Conservation (phyloP, 1,140 invertebrate species). For the Pseudachorutes palmiensis region DNA sequence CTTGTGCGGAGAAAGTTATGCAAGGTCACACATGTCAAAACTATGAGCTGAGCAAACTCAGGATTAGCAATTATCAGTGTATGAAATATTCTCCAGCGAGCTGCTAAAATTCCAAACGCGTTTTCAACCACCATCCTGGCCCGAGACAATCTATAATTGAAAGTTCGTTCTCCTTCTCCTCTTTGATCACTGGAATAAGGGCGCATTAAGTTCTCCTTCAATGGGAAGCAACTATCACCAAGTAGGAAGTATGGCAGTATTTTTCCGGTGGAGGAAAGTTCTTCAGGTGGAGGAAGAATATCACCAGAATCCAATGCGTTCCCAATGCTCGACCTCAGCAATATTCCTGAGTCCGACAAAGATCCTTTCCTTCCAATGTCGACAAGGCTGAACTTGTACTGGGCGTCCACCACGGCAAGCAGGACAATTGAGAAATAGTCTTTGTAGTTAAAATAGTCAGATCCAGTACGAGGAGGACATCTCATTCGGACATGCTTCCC, state of each 20-base stretch:
- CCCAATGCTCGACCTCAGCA: constrained; percentile 5
- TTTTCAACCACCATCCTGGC: constrained; percentile 47
- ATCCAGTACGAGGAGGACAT: constrained; percentile 39
- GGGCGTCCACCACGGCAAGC: constrained; percentile 38
- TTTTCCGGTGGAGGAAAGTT: constrained; percentile 17
- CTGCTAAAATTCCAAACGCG: constrained; percentile 48
- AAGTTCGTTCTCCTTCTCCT: neutral
- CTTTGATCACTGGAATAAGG: constrained; percentile 41
- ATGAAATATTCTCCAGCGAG: constrained; percentile 40
- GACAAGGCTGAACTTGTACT: constrained; percentile 38
- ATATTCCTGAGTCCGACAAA: constrained; percentile 25
- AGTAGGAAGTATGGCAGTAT: constrained; percentile 35
- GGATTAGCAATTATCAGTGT: constrained; percentile 17
- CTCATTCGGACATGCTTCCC: constrained; percentile 41
- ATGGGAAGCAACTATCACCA: constrained; percentile 38
- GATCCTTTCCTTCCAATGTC: constrained; percentile 40
- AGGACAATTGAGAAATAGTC: constrained; percentile 39
- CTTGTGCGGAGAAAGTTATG: constrained; percentile 40
- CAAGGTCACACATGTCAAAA: constrained; percentile 39
- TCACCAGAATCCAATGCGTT: constrained; percentile 19
- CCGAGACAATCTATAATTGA: constrained; percentile 36
- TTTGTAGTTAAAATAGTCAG: constrained; percentile 46
- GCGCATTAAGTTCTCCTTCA: constrained; percentile 40
- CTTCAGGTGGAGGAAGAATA: constrained; percentile 30
- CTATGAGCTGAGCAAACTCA: constrained; percentile 13